A percentile compares a stretch with the other conserved stretches of the same genome.
These are phyloP conservation scores for Anolis apletophallus DNA, from an alignment of 2,797 vertebrate species.

Conservation along the genomic window DNA sequence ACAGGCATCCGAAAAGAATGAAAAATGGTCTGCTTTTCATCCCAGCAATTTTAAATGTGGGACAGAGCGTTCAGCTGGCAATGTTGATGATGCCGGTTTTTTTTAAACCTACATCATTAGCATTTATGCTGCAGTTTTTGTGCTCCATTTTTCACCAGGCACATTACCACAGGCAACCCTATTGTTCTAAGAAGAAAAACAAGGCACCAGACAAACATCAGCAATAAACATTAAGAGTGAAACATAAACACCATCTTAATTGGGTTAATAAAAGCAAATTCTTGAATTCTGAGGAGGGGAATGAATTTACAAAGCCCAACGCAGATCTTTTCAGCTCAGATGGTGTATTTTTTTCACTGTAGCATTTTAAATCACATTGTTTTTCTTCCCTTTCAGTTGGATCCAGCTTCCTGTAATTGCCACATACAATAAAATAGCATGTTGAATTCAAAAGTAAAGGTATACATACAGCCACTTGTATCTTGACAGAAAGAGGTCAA, in stretches of 20 bases:
- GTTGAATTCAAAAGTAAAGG: not conserved
- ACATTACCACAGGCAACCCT: slow-evolving; percentile 4
- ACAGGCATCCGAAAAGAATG: not conserved
- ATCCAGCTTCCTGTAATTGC: not conserved
- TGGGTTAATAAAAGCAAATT: not conserved
- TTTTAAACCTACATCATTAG: not conserved
- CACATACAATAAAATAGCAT: not conserved
- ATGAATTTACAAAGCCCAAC: not conserved
- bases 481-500: slow-evolving; percentile 3
- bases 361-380: not conserved
- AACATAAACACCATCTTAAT: slow-evolving; percentile 9
- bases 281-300: not conserved
- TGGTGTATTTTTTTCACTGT: not conserved
- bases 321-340: not conserved
- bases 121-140: slow-evolving; percentile 8
- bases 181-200: slow-evolving; percentile 18
- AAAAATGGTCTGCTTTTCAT: not conserved
- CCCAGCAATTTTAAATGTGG: not conserved
- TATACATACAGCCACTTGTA: not conserved
- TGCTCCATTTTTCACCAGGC: slow-evolving; percentile 10
- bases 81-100: slow-evolving; percentile 18
- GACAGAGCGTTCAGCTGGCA: slow-evolving; percentile 6
- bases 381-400: not conserved
- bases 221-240: not conserved
- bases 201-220: not conserved